phyloP scores from a whole-genome alignment of 1,140 invertebrate species.

The Scaptomyza hsui region DNA sequence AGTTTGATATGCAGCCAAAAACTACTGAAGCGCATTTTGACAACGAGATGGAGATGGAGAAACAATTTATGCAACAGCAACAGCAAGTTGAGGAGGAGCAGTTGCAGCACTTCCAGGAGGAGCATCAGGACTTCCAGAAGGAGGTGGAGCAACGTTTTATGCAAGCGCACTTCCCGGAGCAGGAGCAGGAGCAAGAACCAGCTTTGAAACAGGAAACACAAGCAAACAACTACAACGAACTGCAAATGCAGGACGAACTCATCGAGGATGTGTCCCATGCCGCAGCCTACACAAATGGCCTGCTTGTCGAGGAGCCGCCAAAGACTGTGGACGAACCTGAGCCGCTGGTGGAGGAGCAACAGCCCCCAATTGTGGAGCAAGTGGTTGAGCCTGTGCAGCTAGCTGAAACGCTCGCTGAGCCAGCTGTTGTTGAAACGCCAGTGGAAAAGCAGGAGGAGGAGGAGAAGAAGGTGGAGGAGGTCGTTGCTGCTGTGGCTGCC shows the following conservation, averaged over 20 bases:
- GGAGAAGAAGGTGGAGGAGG: conserved; percentile 8
- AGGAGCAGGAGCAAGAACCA: conserved; percentile 19
- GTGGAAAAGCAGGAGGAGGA: conserved; percentile 7
- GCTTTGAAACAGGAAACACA: conserved; percentile 29
- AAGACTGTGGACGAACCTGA: conserved; percentile 18
- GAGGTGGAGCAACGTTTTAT: background rate
- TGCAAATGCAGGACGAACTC: conserved; percentile 46
- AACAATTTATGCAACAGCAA: conserved; percentile 13
- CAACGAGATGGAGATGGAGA: conserved; percentile 8
- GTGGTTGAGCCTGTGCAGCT: conserved; percentile 8
- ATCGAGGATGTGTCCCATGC: conserved; percentile 33
- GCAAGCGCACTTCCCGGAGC: conserved; percentile 4
- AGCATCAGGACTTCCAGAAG: conserved; percentile 10
- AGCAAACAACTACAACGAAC: conserved; percentile 38
- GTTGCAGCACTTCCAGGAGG: conserved; percentile 20
- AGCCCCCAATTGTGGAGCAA: conserved; percentile 1
- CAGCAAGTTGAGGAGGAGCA: conserved; percentile 7
- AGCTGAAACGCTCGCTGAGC: conserved; percentile 12
- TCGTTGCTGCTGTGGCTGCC: conserved; percentile 30
- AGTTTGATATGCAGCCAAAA: background rate
- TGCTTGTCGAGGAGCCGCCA: background rate
- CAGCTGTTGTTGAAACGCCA: conserved; percentile 2
- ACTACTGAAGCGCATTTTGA: background rate
- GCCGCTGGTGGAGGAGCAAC: background rate
- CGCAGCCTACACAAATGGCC: conserved; percentile 35